These are phyloP conservation scores for Lasioglossum malachurum DNA, from an alignment of 2,888 invertebrate genomes.

Conservation along the genomic window DNA sequence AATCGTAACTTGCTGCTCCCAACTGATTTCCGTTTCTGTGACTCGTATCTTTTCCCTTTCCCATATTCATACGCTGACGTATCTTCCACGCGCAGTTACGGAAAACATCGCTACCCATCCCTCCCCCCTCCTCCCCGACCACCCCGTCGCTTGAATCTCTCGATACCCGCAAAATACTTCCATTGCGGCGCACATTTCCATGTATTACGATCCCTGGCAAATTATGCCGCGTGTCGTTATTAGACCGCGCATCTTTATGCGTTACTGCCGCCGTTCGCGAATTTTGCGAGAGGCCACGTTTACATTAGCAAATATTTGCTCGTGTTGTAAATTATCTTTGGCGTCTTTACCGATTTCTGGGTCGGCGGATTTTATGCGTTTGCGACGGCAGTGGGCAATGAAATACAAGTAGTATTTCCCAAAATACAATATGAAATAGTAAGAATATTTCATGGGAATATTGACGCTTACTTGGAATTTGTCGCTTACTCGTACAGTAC, in stretches of 20 bases:
- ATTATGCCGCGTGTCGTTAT: neutral
- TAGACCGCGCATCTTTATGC: slow-evolving; percentile 6
- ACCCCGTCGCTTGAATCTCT: slow-evolving; percentile 11
- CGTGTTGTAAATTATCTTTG: neutral
- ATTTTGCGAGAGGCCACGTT: slow-evolving; percentile 1
- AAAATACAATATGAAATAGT: neutral
- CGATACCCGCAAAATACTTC: neutral
- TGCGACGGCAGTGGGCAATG: neutral
- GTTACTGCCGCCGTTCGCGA: neutral
- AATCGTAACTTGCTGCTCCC: slow-evolving; percentile 84
- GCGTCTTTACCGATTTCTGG: neutral
- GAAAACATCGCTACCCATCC: slow-evolving; percentile 21
- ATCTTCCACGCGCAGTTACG: slow-evolving; percentile 48
- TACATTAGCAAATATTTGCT: neutral
- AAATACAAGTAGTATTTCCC: neutral
- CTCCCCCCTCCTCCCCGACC: slow-evolving; percentile 4
- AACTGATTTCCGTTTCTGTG: slow-evolving; percentile 81
- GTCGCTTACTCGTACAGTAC: too few relatives aligned
- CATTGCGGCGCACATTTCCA: neutral
- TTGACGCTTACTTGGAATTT: too few relatives aligned
- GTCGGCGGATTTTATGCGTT: neutral
- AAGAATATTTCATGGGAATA: neutral
- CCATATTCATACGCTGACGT: slow-evolving; percentile 71
- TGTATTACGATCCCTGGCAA: neutral
- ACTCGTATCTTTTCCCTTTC: slow-evolving; percentile 67